Conservation (phyloP, 2,113 vertebrate genomes). For the Micronycteris hirsuta region DNA sequence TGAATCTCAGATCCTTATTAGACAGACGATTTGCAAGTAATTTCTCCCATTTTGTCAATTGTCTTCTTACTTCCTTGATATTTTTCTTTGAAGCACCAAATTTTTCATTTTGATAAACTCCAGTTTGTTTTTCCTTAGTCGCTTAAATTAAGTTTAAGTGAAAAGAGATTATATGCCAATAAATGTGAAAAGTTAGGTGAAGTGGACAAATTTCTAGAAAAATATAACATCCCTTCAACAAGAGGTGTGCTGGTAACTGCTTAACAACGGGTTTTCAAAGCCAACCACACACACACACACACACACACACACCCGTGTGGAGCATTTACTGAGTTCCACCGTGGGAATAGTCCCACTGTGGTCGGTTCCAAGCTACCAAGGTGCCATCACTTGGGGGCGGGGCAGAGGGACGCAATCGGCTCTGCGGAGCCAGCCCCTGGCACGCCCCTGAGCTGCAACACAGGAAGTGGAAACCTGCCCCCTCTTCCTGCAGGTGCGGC, state of each 20-base stretch:
- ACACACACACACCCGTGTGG: rapidly evolving
- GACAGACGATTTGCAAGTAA: background rate
- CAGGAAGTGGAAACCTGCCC: background rate
- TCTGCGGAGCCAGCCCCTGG: background rate
- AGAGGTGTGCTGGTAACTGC: too few species aligned
- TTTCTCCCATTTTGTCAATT: background rate
- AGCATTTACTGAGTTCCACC: rapidly evolving
- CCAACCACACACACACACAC: background rate
- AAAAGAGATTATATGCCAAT: background rate
- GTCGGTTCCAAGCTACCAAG: background rate
- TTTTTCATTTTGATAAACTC: background rate
- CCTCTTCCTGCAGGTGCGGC: background rate
- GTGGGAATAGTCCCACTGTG: rapidly evolving
- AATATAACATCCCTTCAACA: background rate
- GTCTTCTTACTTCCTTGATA: background rate
- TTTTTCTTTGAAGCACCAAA: background rate
- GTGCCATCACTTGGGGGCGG: rapidly evolving
- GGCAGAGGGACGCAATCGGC: rapidly evolving
- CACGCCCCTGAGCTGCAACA: rapidly evolving
- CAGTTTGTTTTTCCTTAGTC: background rate
- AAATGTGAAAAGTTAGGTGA: background rate
- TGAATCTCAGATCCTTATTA: background rate
- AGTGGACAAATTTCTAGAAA: background rate
- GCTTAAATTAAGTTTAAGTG: background rate
- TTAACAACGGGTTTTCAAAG: background rate